Base-by-base conservation (phyloP, 2,797 vertebrate species). In the Tamandua tetradactyla region DNA sequence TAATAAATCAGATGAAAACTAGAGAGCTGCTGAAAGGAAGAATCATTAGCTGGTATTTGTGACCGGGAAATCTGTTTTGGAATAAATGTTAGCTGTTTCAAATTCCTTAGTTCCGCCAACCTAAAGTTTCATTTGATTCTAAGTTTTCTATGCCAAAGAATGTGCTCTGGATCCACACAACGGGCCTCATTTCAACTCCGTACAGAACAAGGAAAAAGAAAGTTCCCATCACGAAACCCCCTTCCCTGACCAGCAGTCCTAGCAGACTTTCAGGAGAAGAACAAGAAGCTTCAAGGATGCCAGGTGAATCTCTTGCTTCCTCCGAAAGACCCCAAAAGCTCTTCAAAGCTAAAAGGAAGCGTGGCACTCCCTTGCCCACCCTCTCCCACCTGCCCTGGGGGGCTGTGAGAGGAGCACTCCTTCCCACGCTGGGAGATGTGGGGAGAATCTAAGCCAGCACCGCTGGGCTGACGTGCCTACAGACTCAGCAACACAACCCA, bases 291-390 rank as follows among this genome's bases (percentile, higher is more conserved):
- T 18, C 42, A 5, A 0, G 25, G 6, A 0, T 6, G 12, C 2
- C 0, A 3, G 23, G 2, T 0, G 40, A 7, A 15, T 6, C 13
- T 2, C 27, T 37, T 35, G 0, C 25, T 11, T 32, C 20, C n/a
- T 2, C 4, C 0, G 14, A 25, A 3, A 40, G 55, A 17, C 0
- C 7, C n/a, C 23, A 25, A 22, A 22, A 0, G 0, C 17, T 69
- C 55, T 35, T 59, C n/a, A 15, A 2, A 10, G 52, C 22, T n/a
- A 5, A 35, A 40, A 15, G 0, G 13, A 30, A 59, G 47, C 40
- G 1, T 9, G 11, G 76, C 1, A 35, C 9, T 2, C 0, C 0
- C 1, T 0, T 30, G 30, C 47, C 27, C n/a, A 9, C n/a, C 23
- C 27, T 42, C 66, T 37, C 2, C 11, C 15, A 7, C 20, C 32